phyloP scores from a whole-genome alignment of 64 coral and sea anemone species.

The Orbicella faveolata region DNA sequence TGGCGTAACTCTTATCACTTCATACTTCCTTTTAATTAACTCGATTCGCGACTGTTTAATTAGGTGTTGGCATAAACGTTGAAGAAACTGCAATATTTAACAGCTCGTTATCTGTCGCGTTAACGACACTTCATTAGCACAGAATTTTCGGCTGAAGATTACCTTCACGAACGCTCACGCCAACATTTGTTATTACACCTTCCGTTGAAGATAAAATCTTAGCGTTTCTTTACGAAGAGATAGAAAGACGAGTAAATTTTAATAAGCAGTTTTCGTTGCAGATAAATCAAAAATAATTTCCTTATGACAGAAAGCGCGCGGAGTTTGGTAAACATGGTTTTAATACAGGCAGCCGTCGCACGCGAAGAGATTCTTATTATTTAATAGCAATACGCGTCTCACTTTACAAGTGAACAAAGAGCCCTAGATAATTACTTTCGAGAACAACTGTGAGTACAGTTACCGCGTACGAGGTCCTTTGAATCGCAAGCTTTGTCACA shows the following conservation, averaged over 20 bases:
- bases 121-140: constrained; percentile 11
- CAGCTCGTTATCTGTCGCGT: constrained; percentile 7
- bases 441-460: constrained; percentile 31
- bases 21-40: constrained; percentile 40
- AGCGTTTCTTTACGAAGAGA: neutral
- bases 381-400: neutral
- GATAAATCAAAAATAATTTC: constrained; percentile 16
- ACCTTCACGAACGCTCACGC: neutral
- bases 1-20: neutral
- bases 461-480: constrained; percentile 24
- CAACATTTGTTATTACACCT: neutral
- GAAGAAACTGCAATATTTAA: constrained; percentile 12
- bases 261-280: neutral
- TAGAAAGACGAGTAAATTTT: constrained; percentile 23
- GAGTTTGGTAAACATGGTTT: constrained; percentile 9
- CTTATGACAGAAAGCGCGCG: neutral
- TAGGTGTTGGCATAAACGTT: constrained; percentile 25
- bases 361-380: neutral
- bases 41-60: constrained; percentile 37
- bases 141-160: neutral
- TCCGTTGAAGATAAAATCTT: constrained; percentile 11
- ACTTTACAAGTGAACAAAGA: constrained; percentile 5
- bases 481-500: neutral
- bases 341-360: neutral
- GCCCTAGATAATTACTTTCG: constrained; percentile 17